Conservation (phyloP, 2,888 invertebrate genomes). For the Chesias legatella region DNA sequence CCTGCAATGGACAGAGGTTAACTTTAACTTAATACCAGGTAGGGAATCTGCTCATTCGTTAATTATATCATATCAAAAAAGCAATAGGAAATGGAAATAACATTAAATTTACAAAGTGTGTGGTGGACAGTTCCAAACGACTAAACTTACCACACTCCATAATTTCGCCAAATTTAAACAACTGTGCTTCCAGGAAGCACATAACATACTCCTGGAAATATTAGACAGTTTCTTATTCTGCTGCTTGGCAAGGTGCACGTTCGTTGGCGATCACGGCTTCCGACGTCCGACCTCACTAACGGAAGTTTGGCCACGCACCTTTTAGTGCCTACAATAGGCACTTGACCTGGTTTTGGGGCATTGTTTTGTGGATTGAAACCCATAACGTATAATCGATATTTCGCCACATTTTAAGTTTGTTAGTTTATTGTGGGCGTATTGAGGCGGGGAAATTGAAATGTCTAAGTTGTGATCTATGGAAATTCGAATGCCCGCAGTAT, state of each 20-base stretch:
- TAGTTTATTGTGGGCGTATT: constrained; percentile 17
- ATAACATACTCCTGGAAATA: background rate
- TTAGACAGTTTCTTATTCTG: background rate
- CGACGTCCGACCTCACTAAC: constrained; percentile 27
- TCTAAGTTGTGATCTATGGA: background rate
- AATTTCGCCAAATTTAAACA: no score
- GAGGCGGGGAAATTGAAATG: constrained; percentile 1
- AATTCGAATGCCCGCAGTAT: no score
- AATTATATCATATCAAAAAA: no score
- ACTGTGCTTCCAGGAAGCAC: no score
- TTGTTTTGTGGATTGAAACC: constrained; percentile 29
- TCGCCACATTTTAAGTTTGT: constrained; percentile 22
- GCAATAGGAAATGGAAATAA: no score
- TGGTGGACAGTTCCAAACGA: no score
- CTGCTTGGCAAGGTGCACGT: constrained; percentile 1
- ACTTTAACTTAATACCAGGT: no score
- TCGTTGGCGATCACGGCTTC: constrained; percentile 19
- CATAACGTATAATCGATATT: constrained; percentile 29
- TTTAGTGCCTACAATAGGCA: constrained; percentile 33
- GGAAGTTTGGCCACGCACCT: constrained; percentile 35
- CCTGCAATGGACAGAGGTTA: no score
- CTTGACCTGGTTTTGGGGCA: constrained; percentile 31
- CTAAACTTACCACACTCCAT: no score
- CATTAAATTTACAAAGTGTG: no score
- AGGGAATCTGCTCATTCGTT: no score